Percentiles rank a stretch among this genome's conserved stretches.
These are phyloP conservation scores for Pomacea maculata DNA, from an alignment of 1,140 invertebrate species.

Conservation along the genomic window DNA sequence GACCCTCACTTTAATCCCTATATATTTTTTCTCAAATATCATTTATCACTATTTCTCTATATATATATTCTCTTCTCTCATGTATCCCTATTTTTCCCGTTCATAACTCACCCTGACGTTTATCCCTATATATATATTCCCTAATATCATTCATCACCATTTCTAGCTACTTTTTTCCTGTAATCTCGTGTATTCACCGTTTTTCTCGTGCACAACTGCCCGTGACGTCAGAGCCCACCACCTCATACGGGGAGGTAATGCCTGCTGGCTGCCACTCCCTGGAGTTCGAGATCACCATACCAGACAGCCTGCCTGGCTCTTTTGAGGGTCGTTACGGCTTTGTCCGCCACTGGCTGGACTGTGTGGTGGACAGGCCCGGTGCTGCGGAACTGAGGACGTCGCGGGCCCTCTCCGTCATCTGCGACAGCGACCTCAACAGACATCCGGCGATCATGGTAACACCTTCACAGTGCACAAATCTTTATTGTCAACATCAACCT, in stretches of 20 bases:
- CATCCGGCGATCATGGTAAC: slow-evolving; percentile 4
- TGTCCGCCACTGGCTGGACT: slow-evolving; percentile 20
- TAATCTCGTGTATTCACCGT: no score
- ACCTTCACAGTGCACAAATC: not conserved
- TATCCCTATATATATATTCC: no score
- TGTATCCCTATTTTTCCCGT: no score
- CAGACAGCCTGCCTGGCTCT: slow-evolving; percentile 9
- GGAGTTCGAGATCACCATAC: slow-evolving; percentile 14
- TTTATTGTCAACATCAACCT: no score
- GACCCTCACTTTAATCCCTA: no score
- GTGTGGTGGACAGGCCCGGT: slow-evolving; percentile 14
- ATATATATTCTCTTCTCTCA: no score
- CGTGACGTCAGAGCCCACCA: not conserved
- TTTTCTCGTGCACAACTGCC: no score
- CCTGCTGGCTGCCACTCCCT: slow-evolving; percentile 14
- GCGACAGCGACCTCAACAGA: slow-evolving; percentile 17
- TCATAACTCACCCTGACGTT: no score
- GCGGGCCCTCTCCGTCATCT: slow-evolving; percentile 18
- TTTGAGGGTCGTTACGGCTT: slow-evolving; percentile 25
- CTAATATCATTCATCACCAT: no score
- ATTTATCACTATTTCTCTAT: no score
- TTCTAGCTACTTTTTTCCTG: no score
- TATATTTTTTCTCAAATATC: no score
- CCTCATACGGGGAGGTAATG: slow-evolving; percentile 15
- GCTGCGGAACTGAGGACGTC: slow-evolving; percentile 4